Conservation (phyloP, 1,140 invertebrate genomes). For the Macrotrachela quadricornifera region DNA sequence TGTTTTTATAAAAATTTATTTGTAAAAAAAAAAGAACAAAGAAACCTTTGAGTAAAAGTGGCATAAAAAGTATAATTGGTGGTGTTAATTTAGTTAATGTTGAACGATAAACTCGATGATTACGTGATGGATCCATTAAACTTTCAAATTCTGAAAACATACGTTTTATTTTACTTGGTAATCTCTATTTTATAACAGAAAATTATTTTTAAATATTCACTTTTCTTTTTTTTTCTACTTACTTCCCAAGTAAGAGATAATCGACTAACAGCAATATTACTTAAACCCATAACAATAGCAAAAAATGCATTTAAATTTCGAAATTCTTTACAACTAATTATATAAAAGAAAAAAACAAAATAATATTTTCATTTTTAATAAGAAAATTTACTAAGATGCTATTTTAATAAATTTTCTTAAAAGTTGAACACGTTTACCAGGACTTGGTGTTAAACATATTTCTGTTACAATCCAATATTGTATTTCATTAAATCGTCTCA, state of each 20-base stretch:
- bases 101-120: constrained; percentile 53
- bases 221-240: too few relatives aligned
- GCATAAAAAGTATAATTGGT: constrained; percentile 65
- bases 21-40: background rate
- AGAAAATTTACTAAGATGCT: constrained; percentile 47
- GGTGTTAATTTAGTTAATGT: constrained; percentile 52
- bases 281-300: constrained; percentile 61
- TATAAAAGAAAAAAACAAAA: too few relatives aligned
- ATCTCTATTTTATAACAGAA: constrained; percentile 11
- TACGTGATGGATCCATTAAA: constrained; percentile 60
- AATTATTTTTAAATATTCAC: too few relatives aligned
- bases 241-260: constrained; percentile 58
- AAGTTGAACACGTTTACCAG: constrained; percentile 51
- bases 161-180: constrained; percentile 55
- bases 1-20: too few relatives aligned
- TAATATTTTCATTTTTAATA: background rate
- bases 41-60: constrained; percentile 51
- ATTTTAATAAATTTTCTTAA: constrained; percentile 64
- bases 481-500: constrained; percentile 59
- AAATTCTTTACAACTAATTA: constrained; percentile 50
- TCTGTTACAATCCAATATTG: constrained; percentile 70
- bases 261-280: constrained; percentile 56
- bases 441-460: constrained; percentile 45
- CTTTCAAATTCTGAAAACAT: constrained; percentile 59
- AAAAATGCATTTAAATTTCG: constrained; percentile 65